Conservation (phyloP, 2,888 invertebrate species). For the Tetropium fuscum region DNA sequence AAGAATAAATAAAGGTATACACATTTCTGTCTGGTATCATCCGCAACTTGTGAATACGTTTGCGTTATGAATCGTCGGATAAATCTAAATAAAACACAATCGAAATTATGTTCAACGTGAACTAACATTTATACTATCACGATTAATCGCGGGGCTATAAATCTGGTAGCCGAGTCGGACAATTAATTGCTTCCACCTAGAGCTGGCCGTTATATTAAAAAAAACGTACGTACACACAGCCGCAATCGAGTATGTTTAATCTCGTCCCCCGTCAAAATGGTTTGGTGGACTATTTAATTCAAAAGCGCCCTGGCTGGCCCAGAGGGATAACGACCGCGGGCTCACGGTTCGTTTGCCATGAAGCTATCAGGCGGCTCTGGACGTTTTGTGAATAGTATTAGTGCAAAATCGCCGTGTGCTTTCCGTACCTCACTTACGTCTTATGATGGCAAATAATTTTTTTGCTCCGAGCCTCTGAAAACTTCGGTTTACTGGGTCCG, state of each 20-base stretch:
- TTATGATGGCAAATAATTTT: slow-evolving; percentile 25
- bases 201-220: slow-evolving; percentile 14
- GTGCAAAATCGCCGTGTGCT: slow-evolving; percentile 34
- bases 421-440: slow-evolving; percentile 27
- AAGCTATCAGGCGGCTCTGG: slow-evolving; percentile 37
- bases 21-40: too few relatives aligned
- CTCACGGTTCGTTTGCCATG: slow-evolving; percentile 35
- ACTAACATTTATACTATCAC: neutral
- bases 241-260: slow-evolving; percentile 29
- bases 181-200: slow-evolving; percentile 13
- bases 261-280: slow-evolving; percentile 27
- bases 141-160: slow-evolving; percentile 9
- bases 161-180: neutral
- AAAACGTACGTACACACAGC: slow-evolving; percentile 18
- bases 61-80: too few relatives aligned
- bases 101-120: too few relatives aligned
- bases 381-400: slow-evolving; percentile 36
- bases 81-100: too few relatives aligned
- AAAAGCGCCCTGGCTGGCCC: slow-evolving; percentile 35
- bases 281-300: slow-evolving; percentile 26
- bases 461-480: neutral
- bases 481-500: too few relatives aligned
- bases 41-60: too few relatives aligned
- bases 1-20: too few relatives aligned
- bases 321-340: slow-evolving; percentile 36